Base-by-base conservation (phyloP, 2,113 vertebrate species). In the Hyperoodon ampullatus region DNA sequence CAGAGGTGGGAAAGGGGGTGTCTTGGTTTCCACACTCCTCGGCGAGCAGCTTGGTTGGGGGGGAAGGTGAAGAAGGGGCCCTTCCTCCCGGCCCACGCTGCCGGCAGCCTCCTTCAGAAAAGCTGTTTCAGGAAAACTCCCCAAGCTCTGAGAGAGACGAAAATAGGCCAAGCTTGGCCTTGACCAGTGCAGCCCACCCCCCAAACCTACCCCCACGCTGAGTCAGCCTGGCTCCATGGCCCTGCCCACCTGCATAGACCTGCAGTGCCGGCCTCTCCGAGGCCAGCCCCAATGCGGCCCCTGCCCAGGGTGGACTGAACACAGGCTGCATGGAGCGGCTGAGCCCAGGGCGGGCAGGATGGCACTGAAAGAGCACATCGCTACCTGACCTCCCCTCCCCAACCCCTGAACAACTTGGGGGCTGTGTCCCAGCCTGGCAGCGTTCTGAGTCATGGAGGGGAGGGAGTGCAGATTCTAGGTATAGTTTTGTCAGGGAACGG, bases 41-140 rank as follows among this genome's bases (percentile, higher is more conserved):
- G 10, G 92, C 47, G 83, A 96, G 86, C 97, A 97, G 94, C 96
- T 85, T 92, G 96, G 23, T 50, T 91, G 18, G 30, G 92, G 91
- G 91, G 93, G 95, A 30, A 68, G 95, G 94, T 84, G 94, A 63
- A 83, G 47, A 90, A 93, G 89, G 86, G 96, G 90, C 89, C 83
- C 93, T 89, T 96, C 95, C 90, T 93, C 30, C 50, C 81, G 65
- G 72, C 98, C 96, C 74, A 95, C 82, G 5, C 89, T 81, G 95
- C 95, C 58, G 0, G 83, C 95, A 97, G 93, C 98, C 95, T 97
- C 98, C 97, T 93, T 90, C 92, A 1, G 95, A 97, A 97, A 97
- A 97, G 97, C 98, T 96, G 96, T 93, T 97, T 90, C 71, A 55
- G 90, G 80, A 96, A 94, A 92, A 82, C 66, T 95, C 88, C 82